Conservation (phyloP, 1,140 invertebrate species). For the Dysdera silvatica region DNA sequence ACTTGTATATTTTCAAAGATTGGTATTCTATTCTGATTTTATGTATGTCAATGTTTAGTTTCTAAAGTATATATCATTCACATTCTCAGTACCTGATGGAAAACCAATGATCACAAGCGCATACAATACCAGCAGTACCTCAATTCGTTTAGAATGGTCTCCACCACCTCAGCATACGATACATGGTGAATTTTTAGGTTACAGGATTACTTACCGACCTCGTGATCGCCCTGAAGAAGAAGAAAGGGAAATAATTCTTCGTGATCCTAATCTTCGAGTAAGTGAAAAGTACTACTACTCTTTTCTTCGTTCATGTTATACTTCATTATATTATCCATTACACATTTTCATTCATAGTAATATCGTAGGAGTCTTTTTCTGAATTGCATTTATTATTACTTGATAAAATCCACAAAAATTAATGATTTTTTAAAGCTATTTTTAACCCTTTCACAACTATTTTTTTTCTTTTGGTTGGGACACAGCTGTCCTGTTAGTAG, state of each 20-base stretch:
- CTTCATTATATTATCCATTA: background rate
- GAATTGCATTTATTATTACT: too few species aligned
- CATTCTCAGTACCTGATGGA: conserved; percentile 58
- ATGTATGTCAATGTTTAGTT: too few species aligned
- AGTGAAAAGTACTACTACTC: conserved; percentile 7
- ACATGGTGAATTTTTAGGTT: conserved; percentile 69
- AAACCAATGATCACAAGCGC: conserved; percentile 62
- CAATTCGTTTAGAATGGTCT: conserved; percentile 62
- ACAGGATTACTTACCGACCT: conserved; percentile 59
- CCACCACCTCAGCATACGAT: conserved; percentile 59
- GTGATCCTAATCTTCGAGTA: conserved; percentile 30
- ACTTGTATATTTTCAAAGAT: too few species aligned
- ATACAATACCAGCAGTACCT: conserved; percentile 60
- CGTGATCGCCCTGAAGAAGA: conserved; percentile 44
- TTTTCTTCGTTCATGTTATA: background rate
- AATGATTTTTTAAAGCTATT: background rate
- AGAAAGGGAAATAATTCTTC: conserved; percentile 32
- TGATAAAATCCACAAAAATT: too few species aligned
- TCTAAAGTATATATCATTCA: too few species aligned
- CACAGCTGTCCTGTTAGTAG: background rate
- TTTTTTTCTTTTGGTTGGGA: background rate
- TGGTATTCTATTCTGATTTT: too few species aligned
- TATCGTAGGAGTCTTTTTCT: too few species aligned
- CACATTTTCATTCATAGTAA: background rate
- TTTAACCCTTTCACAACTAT: background rate